A percentile compares a stretch with the other conserved stretches of the same genome.
phyloP scores from a whole-genome alignment of 2,888 invertebrate species.

The Carabus problematicus region DNA sequence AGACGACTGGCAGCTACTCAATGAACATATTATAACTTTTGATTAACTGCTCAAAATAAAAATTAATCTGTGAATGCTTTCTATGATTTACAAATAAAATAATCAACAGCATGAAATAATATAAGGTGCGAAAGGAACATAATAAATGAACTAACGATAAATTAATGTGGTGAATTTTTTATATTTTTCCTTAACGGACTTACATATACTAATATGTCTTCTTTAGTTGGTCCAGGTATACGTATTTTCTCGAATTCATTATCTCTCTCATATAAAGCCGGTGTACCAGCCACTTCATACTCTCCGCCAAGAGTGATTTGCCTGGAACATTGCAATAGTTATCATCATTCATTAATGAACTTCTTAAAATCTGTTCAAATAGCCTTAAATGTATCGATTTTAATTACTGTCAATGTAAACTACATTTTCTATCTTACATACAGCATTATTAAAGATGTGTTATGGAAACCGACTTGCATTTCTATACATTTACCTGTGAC shows the following conservation, averaged over 20 bases:
- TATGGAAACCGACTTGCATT: neutral
- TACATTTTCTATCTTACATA: neutral
- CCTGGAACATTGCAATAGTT: constrained; percentile 57
- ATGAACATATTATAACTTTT: too few relatives aligned
- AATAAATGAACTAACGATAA: neutral
- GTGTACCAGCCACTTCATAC: constrained; percentile 81
- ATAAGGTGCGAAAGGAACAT: too few relatives aligned
- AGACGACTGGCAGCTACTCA: too few relatives aligned
- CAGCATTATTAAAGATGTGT: neutral
- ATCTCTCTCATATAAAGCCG: constrained; percentile 79
- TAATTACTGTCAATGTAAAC: neutral
- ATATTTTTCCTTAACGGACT: constrained; percentile 52
- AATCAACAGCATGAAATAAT: too few relatives aligned
- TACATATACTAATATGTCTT: constrained; percentile 83
- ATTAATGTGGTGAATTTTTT: neutral
- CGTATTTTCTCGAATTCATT: constrained; percentile 81
- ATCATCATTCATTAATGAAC: neutral
- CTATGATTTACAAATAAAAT: too few relatives aligned
- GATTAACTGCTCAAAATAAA: too few relatives aligned
- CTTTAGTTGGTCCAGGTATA: constrained; percentile 82
- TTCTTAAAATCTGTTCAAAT: neutral
- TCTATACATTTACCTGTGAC: constrained; percentile 68
- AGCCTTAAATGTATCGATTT: neutral
- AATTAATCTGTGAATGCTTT: too few relatives aligned
- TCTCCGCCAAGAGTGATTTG: constrained; percentile 78